These are phyloP conservation scores for Petrocephalus sullivani DNA, from an alignment of 2,797 vertebrate genomes.

Conservation along the genomic window DNA sequence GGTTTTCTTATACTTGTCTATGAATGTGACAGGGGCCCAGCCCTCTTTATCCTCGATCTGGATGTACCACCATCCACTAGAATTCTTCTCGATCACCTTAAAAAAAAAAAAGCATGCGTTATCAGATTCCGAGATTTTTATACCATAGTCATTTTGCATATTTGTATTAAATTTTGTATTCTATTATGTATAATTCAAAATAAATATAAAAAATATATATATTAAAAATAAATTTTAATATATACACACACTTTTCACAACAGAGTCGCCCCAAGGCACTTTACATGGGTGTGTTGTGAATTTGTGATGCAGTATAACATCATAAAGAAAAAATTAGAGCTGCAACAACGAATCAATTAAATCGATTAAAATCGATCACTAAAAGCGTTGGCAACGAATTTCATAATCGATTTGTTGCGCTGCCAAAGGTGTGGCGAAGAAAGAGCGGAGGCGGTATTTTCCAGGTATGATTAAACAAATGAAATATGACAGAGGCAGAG, in stretches of 20 bases:
- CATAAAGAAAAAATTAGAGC: background rate
- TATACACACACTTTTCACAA: background rate
- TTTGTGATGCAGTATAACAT: background rate
- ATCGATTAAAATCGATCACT: no score
- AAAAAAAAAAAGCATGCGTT: background rate
- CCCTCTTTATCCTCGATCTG: conserved; percentile 97
- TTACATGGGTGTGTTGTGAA: background rate
- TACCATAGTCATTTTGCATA: no score
- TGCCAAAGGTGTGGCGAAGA: no score
- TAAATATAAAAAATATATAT: background rate
- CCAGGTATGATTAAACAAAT: no score
- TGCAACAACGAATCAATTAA: no score
- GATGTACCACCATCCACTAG: conserved; percentile 98
- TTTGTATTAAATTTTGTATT: no score
- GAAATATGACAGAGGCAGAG: no score
- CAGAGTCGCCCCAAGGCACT: background rate
- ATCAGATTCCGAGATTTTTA: background rate
- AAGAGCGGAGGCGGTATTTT: no score
- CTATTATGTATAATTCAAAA: background rate
- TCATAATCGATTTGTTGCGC: no score
- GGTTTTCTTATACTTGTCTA: conserved; percentile 98
- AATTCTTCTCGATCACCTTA: conserved; percentile 95
- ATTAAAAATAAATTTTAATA: background rate
- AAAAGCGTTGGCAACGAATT: no score
- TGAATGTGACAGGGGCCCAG: conserved; percentile 93